Evolutionary conservation across 92 coral and sea anemone species (phyloP), one percentile per base, ranked within the genome.

Genomic region (Siderastrea siderea): DNA sequence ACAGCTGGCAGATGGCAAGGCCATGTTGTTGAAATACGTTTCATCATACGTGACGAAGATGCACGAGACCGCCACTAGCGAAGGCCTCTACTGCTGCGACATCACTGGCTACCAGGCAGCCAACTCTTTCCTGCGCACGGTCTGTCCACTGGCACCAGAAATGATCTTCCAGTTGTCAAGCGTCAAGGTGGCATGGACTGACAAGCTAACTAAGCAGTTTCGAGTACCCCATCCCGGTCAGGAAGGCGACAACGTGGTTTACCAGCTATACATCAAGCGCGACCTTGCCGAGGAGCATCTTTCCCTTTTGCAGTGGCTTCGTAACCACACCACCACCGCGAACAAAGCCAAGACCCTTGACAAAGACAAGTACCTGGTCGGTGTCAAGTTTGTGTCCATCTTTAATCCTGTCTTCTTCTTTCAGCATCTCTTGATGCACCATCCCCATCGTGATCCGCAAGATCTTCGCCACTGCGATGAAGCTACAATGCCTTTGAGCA

Each of bases 11-110:
- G 91, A 91, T 60, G 89, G 89, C 43, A 80, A 66, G 26, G 80
- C 69, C 1, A 89, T 92, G 93, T 6, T 86, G 1, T 62, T 94
- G 26, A 77, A 76, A 1, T 92, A 92, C 45, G 95, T 89, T 0
- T 44, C 90, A 1, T 82, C 93, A 0, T 92, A 89, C 65, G 93
- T 94, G 0, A 69, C 93, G 0, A 94, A 94, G 63, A 86, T 75
- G 80, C 86, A 88, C 4, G 93, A 88, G 43, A 85, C 83, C 1
- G 72, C 71, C 47, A 51, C 68, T 1, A 57, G 64, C 50, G 85
- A 90, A 3, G 78, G 82, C 0, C 58, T 94, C 0, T 88, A 84
- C 55, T 80, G 66, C 1, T 5, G 38, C 1, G 76, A 85, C 62
- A 59, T 81, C 1, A 86, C 74, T 2, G 66, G 84, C 0, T 68